Evolutionary conservation across 2,797 vertebrate genomes (phyloP).

Genomic region (Tangara arthus): DNA sequence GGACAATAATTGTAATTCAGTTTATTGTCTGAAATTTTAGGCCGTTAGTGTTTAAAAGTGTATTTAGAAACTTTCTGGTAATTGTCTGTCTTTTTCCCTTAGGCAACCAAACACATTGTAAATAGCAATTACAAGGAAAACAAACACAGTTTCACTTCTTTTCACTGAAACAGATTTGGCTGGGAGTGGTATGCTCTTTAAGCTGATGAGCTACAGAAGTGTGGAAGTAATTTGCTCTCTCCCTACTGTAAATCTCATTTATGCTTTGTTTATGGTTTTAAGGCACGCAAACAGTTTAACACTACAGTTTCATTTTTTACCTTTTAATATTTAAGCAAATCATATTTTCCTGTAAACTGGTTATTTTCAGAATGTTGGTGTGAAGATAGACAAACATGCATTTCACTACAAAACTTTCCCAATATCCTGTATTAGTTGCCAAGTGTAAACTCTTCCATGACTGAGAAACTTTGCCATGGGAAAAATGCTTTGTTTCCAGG

Average conservation of each 20-base stretch:
- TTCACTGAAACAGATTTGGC: background rate
- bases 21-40: background rate
- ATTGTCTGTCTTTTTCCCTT: background rate
- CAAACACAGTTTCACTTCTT: slow-evolving; percentile 1
- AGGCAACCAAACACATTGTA: background rate
- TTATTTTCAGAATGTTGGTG: background rate
- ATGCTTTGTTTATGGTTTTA: background rate
- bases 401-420: background rate
- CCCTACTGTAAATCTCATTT: background rate
- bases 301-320: background rate
- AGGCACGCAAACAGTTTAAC: background rate
- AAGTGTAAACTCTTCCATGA: background rate
- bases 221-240: background rate
- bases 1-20: background rate
- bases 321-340: background rate
- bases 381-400: rapidly evolving
- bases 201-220: background rate
- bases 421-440: background rate
- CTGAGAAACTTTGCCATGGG: background rate
- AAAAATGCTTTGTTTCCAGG: background rate
- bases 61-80: background rate
- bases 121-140: background rate
- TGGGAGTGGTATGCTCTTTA: background rate
- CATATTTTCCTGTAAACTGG: background rate
- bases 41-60: background rate